A percentile compares a stretch with the other conserved stretches of the same genome.
Evolutionary conservation across 2,113 vertebrate species (phyloP).

Genomic region (Menura novaehollandiae): DNA sequence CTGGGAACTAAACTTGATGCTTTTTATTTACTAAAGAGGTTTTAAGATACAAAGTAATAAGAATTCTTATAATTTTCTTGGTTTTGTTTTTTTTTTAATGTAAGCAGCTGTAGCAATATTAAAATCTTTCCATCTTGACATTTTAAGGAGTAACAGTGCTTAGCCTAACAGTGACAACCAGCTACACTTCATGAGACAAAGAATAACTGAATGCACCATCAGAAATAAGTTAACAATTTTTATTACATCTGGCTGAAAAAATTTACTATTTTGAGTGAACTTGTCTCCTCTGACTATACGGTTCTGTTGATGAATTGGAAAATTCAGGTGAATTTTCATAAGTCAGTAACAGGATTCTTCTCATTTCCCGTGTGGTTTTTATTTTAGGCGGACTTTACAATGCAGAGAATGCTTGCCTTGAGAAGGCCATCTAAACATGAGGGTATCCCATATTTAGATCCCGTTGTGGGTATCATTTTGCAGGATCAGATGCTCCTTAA

Average conservation of each 20-base stretch:
- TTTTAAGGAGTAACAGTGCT: conserved; percentile 28
- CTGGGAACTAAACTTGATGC: conserved; percentile 24
- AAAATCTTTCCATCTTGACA: conserved; percentile 21
- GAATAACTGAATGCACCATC: neutral
- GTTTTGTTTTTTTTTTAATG: neutral
- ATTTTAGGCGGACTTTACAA: neutral
- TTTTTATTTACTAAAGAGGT: conserved; percentile 30
- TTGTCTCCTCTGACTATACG: conserved; percentile 9
- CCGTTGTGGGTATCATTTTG: neutral
- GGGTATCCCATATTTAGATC: neutral
- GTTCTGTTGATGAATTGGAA: neutral
- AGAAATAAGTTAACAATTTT: neutral
- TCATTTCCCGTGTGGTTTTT: neutral
- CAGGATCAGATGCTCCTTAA: conserved; percentile 25
- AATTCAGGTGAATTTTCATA: neutral
- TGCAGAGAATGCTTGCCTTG: neutral
- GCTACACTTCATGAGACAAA: neutral
- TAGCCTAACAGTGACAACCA: neutral
- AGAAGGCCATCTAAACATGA: neutral
- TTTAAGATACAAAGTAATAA: conserved; percentile 16
- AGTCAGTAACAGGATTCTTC: neutral
- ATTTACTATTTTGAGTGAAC: neutral
- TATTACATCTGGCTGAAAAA: neutral
- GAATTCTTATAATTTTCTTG: conserved; percentile 11
- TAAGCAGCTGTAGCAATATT: neutral